Base-by-base conservation (phyloP, 2,113 vertebrate genomes). In the Lanius collurio region DNA sequence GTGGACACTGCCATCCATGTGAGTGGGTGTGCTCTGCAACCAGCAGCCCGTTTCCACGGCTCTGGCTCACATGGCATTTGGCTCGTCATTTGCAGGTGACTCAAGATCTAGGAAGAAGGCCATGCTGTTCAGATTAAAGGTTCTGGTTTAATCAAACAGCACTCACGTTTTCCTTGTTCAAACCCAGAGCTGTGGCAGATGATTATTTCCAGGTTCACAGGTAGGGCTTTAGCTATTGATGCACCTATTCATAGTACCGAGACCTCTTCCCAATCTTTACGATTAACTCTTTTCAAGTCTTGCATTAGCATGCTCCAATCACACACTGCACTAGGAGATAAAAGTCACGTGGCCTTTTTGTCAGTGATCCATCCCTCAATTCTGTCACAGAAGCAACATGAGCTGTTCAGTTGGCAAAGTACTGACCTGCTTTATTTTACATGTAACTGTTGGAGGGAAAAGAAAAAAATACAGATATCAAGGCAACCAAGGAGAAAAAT, bases 1-100 rank as follows among this genome's bases (percentile, higher is more conserved):
- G 21, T 49, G 59, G 16, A 57, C 7, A 10, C 5, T 14, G 6
- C 30, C 24, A 14, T 8, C 30, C 24, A 6, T 0, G 0, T 18
- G n/a, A 37, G n/a, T 12, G 22, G 23, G 16, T 21, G 0, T 79
- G 42, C 44, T 64, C 63, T 19, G 30, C 67, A 77, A 9, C 9
- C 74, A 26, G n/a, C n/a, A 74, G 33, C 26, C 49, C 6, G 0
- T 49, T 62, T 28, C 88, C 18, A 17, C 0, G 55, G 42, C 35
- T 79, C 52, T 21, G 26, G 19, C 33, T 70, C 26, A 22, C 4
- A 0, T 7, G 11, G 28, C 55, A 42, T 57, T 62, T 69, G 42
- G 30, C 28, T 65, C 5, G 10, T 37, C 35, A 12, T 50, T 50
- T 42, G 23, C 10, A 26, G 31, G 33, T 33, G 50, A 19, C 33